These are phyloP conservation scores for Brachionus calyciflorus DNA, from an alignment of 1,140 invertebrate genomes.

Conservation along the genomic window DNA sequence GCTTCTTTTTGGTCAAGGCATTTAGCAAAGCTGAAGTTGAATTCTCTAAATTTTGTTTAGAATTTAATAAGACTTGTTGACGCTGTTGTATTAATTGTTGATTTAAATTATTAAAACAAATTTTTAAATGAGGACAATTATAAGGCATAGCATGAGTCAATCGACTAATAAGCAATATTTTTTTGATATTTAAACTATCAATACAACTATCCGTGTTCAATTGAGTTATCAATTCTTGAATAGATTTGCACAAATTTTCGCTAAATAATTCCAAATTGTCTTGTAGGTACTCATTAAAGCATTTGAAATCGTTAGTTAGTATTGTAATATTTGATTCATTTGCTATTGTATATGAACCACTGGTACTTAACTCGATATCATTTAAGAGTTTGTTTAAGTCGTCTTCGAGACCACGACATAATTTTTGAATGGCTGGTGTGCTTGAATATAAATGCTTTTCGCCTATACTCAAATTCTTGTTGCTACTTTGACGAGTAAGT, in stretches of 20 bases:
- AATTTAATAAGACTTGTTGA: neutral
- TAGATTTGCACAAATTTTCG: neutral
- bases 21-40: constrained; percentile 12
- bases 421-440: constrained; percentile 14
- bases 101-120: constrained; percentile 29
- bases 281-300: constrained; percentile 17
- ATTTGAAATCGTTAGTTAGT: constrained; percentile 9
- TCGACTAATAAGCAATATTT: constrained; percentile 23
- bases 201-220: neutral
- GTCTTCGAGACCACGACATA: constrained; percentile 4
- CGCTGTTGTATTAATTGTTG: constrained; percentile 29
- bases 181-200: neutral
- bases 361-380: constrained; percentile 30
- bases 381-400: neutral
- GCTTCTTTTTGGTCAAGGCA: neutral
- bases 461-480: neutral
- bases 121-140: constrained; percentile 42
- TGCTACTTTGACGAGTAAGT: neutral
- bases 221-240: neutral
- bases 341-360: neutral
- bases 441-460: constrained; percentile 12
- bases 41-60: neutral
- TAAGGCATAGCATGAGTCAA: constrained; percentile 26
- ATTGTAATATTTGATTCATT: neutral
- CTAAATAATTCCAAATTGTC: constrained; percentile 28